Conservation (phyloP, 1,140 invertebrate species). For the Diploscapter pachys region DNA sequence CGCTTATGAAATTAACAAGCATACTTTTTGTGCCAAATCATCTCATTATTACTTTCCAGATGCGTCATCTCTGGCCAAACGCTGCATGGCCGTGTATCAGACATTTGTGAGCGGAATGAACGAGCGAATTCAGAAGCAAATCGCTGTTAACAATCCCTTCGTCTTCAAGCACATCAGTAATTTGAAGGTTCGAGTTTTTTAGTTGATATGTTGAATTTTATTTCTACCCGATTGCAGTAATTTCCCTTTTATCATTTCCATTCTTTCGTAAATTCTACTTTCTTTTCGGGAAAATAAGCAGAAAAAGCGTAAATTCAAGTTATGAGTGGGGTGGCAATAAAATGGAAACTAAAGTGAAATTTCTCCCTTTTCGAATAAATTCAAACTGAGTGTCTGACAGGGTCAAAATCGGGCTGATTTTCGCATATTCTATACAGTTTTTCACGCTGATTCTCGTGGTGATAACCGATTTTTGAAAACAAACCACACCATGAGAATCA, state of each 20-base stretch:
- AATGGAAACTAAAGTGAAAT: background rate
- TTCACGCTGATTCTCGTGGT: no score
- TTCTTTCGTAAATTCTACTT: conserved; percentile 9
- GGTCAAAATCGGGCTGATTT: no score
- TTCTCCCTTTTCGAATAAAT: no score
- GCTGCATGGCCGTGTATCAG: conserved; percentile 99
- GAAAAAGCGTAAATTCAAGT: background rate
- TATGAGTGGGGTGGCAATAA: background rate
- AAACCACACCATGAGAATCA: background rate
- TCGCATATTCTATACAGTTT: no score
- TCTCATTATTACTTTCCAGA: conserved; percentile 60
- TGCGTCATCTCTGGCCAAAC: conserved; percentile 95
- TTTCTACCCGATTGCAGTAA: background rate
- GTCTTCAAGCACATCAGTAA: conserved; percentile 98
- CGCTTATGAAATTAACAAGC: background rate
- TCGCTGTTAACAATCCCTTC: conserved; percentile 97
- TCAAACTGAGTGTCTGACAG: no score
- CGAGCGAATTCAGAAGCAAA: conserved; percentile 88
- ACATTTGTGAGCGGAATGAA: conserved; percentile 99
- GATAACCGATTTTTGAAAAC: no score
- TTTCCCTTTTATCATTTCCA: background rate
- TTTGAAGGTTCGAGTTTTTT: conserved; percentile 72
- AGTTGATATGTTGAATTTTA: background rate
- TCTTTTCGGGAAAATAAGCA: background rate
- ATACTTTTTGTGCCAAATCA: background rate